Percentiles rank a stretch among this genome's conserved stretches.
These are phyloP conservation scores for Galbula dea DNA, from an alignment of 2,113 vertebrate species.

Conservation along the genomic window DNA sequence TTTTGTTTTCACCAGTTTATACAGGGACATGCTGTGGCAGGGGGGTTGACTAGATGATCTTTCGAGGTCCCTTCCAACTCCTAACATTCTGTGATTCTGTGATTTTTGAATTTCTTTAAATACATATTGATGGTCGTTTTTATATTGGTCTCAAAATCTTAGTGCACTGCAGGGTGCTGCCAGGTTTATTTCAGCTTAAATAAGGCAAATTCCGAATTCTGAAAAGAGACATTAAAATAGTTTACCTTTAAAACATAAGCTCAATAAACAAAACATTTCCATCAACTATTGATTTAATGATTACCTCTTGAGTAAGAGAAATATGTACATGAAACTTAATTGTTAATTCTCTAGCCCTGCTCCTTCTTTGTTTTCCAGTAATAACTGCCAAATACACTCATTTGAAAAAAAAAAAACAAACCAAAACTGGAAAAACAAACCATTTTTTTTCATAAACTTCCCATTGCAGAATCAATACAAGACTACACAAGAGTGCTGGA, in stretches of 20 bases:
- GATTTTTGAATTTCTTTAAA: not conserved
- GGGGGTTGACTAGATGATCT: too few species aligned
- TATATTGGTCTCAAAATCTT: not conserved
- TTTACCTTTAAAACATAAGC: not conserved
- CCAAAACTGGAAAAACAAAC: rapidly evolving
- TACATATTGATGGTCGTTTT: rapidly evolving
- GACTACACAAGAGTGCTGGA: not conserved
- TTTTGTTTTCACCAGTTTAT: not conserved
- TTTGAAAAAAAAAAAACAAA: too few species aligned
- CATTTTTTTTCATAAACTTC: not conserved
- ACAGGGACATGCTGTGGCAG: too few species aligned
- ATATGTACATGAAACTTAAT: not conserved
- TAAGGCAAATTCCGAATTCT: not conserved
- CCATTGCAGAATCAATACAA: not conserved
- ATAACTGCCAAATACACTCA: not conserved
- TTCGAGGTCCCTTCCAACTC: too few species aligned
- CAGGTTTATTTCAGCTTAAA: not conserved
- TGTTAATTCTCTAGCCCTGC: not conserved
- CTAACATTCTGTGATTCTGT: too few species aligned
- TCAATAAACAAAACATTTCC: not conserved
- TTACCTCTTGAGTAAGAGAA: not conserved
- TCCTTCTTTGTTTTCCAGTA: not conserved
- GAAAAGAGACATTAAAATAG: not conserved
- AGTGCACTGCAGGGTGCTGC: not conserved
- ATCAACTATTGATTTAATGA: not conserved